Evolutionary conservation across 2,113 vertebrate genomes (phyloP), one percentile per base, ranked within the genome.

Genomic region (Pangasianodon gigas): DNA sequence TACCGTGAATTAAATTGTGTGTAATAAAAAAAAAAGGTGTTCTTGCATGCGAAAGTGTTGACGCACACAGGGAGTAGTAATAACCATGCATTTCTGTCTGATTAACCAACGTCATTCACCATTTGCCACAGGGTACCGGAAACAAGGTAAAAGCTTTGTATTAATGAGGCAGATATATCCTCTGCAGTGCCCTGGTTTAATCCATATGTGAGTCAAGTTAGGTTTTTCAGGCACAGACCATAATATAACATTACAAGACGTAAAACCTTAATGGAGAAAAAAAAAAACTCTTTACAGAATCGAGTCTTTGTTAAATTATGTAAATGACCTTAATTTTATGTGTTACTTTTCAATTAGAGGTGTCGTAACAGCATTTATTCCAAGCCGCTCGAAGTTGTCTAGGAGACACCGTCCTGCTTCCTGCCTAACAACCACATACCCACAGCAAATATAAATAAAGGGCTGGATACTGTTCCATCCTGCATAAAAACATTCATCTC

Each of bases 121-220:
- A 91, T 81, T 91, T 92, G 92, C 93, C 90, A 90, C 89, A 26
- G 91, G 93, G 92, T 89, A 91, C 87, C 58, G 75, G 87, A 92
- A 83, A 80, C 84, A 86, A 93, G 91, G 92, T 93, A 93, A 90
- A 90, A 91, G 92, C 87, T 91, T 7, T 62, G 37, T 7, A 93
- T 93, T 94, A 94, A 94, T 93, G 93, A 94, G 92, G 93, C 93
- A 95, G 93, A 95, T 94, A 94, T 88, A 46, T 92, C 84, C 85
- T 91, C 91, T 90, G 89, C 58, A 67, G 71, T 48, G 87, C 56
- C 74, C 18, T 88, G 65, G 93, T 95, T 93, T 92, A 71, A 84
- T 93, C 91, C 92, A 54, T 92, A 94, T 90, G 56, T 32, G 86
- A 90, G 90, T 89, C 89, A 84, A 94, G 90, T 92, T 90, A 86